phyloP scores from a whole-genome alignment of 2,113 vertebrate genomes.

The Bufo gargarizans region DNA sequence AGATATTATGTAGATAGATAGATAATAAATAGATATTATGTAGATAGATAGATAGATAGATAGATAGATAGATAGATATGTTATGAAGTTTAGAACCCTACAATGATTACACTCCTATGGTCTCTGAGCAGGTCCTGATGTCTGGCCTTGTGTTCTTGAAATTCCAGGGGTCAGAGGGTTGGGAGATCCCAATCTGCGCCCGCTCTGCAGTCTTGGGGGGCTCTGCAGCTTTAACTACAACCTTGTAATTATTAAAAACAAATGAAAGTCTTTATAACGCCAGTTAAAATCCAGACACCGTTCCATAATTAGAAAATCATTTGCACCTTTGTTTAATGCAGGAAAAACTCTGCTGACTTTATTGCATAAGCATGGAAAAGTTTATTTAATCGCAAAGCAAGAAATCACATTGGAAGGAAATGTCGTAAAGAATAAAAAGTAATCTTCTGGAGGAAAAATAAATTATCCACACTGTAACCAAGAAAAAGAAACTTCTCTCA shows the following conservation, averaged over 20 bases:
- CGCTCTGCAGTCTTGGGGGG: neutral
- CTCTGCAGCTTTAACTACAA: conserved; percentile 37
- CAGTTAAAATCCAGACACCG: conserved; percentile 35
- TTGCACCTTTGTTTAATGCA: conserved; percentile 66
- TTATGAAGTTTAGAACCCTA: too few relatives aligned
- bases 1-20: conserved; percentile 16
- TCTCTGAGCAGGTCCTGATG: neutral
- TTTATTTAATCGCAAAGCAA: conserved; percentile 77
- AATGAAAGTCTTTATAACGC: conserved; percentile 67
- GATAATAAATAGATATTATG: neutral
- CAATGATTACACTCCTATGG: too few relatives aligned
- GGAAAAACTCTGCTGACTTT: conserved; percentile 67
- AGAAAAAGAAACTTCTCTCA: conserved; percentile 72
- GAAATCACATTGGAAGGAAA: conserved; percentile 73
- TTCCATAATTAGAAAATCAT: conserved; percentile 66
- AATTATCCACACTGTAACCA: conserved; percentile 72
- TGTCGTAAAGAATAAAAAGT: conserved; percentile 73
- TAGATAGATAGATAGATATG: neutral
- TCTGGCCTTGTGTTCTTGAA: neutral
- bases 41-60: conserved; percentile 7
- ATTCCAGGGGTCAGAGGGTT: neutral
- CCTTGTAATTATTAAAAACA: conserved; percentile 60
- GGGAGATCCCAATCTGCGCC: neutral
- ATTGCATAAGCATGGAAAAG: conserved; percentile 69
- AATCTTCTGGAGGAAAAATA: conserved; percentile 77